These are phyloP conservation scores for Mallateleia sp. DNA, from an alignment of 2,888 invertebrate species.

Conservation along the genomic window DNA sequence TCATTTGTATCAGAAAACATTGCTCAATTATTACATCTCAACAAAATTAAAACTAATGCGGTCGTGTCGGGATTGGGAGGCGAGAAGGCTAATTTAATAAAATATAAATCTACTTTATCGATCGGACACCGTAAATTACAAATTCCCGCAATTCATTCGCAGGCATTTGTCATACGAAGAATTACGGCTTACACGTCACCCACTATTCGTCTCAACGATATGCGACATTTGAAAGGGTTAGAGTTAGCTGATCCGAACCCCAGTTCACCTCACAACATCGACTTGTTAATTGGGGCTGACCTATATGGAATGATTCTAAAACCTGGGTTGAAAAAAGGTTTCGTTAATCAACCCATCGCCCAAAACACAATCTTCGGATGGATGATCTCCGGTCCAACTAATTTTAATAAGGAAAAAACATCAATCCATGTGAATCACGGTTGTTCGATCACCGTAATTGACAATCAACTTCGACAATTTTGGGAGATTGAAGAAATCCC, in stretches of 20 bases:
- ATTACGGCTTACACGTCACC: conserved; percentile 21
- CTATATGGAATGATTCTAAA: conserved; percentile 1
- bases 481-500: too few species aligned
- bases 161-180: conserved; percentile 10
- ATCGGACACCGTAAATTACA: background rate
- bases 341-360: background rate
- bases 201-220: background rate
- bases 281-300: conserved; percentile 22
- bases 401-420: too few species aligned
- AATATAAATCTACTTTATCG: background rate
- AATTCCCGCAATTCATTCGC: background rate
- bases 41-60: background rate
- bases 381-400: conserved; percentile 29
- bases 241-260: conserved; percentile 16
- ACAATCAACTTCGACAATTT: too few species aligned
- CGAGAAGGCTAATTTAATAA: background rate
- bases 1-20: too few species aligned
- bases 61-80: background rate
- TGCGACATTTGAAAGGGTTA: background rate
- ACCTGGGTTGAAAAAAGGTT: background rate
- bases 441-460: too few species aligned
- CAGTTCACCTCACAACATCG: background rate
- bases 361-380: conserved; percentile 36
- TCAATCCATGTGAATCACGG: too few species aligned
- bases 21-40: too few species aligned